A percentile compares a stretch with the other conserved stretches of the same genome.
These are phyloP conservation scores for Altica lythri DNA, from an alignment of 2,888 invertebrate genomes.

Conservation along the genomic window DNA sequence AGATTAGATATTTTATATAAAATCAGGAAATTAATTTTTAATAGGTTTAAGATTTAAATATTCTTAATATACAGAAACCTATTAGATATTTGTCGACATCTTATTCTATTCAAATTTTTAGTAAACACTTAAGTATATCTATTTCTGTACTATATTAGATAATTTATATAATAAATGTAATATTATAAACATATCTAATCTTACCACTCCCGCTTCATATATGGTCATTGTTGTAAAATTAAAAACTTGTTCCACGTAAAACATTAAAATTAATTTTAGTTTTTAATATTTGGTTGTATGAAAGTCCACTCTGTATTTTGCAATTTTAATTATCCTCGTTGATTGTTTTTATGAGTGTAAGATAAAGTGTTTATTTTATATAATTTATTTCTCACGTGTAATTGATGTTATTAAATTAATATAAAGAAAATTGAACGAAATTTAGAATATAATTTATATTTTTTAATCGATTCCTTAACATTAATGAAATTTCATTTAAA, in stretches of 20 bases:
- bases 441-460: too few species aligned
- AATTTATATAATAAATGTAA: neutral
- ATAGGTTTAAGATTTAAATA: too few species aligned
- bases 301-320: slow-evolving; percentile 2
- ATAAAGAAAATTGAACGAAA: too few species aligned
- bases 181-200: neutral
- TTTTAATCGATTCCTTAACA: too few species aligned
- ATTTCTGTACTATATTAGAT: neutral
- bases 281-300: neutral
- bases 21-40: too few species aligned
- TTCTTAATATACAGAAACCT: neutral
- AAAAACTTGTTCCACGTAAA: neutral
- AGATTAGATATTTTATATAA: neutral
- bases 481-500: too few species aligned
- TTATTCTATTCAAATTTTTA: neutral
- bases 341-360: too few species aligned
- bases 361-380: too few species aligned
- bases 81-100: neutral
- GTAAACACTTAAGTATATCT: neutral
- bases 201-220: neutral
- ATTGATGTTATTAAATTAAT: too few species aligned
- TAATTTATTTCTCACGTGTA: too few species aligned
- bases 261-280: neutral
- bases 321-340: too few species aligned
- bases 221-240: neutral